Percentiles rank a stretch among this genome's conserved stretches.
Conservation (phyloP, 2,113 vertebrate species). For the Todiramphus chloris region DNA sequence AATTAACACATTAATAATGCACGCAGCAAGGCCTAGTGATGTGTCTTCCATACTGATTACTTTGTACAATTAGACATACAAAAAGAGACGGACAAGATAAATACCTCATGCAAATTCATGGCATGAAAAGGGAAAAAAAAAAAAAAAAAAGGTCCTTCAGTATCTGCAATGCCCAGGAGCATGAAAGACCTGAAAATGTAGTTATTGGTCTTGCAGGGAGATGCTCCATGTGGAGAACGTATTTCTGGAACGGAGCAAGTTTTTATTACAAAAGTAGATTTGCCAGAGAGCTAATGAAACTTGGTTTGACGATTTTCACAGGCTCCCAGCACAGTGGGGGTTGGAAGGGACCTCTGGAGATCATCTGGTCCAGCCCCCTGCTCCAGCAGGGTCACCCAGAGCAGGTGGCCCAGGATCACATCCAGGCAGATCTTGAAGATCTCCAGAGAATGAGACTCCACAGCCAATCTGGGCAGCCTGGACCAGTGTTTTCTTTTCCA, state of each 20-base stretch:
- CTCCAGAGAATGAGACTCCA: not conserved
- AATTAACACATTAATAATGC: constrained; percentile 67
- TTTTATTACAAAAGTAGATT: not conserved
- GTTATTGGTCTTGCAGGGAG: not conserved
- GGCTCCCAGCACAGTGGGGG: not conserved
- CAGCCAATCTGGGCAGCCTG: not conserved
- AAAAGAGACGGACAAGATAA: constrained; percentile 45
- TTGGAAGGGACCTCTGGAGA: not conserved
- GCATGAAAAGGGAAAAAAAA: not conserved
- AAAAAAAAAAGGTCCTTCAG: not conserved
- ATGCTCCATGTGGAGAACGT: not conserved
- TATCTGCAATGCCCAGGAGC: not conserved
- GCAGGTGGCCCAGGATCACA: not conserved
- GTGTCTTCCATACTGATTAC: constrained; percentile 60
- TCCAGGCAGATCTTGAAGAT: not conserved
- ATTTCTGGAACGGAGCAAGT: not conserved
- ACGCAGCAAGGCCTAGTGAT: constrained; percentile 42
- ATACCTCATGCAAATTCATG: constrained; percentile 40
- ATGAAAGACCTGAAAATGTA: not conserved
- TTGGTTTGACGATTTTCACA: not conserved
- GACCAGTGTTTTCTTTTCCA: not conserved
- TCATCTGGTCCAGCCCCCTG: not conserved
- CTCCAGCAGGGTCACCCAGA: not conserved
- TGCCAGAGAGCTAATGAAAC: not conserved
- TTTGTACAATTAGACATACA: constrained; percentile 38